Evolutionary conservation across 2,797 vertebrate species (phyloP).

Genomic region (Lemur catta): DNA sequence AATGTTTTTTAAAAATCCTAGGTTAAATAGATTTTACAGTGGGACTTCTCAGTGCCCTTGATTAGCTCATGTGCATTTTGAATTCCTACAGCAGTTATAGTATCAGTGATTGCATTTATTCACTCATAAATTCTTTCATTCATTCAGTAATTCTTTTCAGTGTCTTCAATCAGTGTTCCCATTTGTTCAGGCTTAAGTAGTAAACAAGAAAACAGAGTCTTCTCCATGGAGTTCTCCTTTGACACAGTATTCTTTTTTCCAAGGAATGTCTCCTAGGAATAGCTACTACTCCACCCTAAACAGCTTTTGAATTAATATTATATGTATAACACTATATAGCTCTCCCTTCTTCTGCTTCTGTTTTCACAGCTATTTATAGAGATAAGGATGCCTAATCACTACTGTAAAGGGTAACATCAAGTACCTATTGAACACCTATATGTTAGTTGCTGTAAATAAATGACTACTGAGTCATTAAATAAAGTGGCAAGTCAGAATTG

Average conservation of each 20-base stretch:
- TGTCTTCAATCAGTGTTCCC: background rate
- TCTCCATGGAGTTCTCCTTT: background rate
- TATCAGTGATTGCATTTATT: background rate
- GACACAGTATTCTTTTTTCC: background rate
- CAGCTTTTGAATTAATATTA: constrained; percentile 11
- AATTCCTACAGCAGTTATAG: background rate
- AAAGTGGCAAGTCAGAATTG: background rate
- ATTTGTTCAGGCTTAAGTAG: background rate
- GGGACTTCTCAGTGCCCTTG: background rate
- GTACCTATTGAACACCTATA: background rate
- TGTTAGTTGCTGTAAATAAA: constrained; percentile 26
- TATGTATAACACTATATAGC: background rate
- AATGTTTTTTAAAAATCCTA: background rate
- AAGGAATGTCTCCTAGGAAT: background rate
- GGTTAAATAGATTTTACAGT: background rate
- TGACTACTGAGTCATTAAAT: background rate
- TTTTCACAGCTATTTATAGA: background rate
- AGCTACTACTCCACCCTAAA: background rate
- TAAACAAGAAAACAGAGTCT: background rate
- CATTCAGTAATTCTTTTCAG: background rate
- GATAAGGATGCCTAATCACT: background rate
- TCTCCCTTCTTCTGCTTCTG: background rate
- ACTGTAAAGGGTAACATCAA: background rate
- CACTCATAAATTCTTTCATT: background rate
- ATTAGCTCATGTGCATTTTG: background rate